phyloP scores from a whole-genome alignment of 1,140 invertebrate genomes.

The Helicoverpa zea region DNA sequence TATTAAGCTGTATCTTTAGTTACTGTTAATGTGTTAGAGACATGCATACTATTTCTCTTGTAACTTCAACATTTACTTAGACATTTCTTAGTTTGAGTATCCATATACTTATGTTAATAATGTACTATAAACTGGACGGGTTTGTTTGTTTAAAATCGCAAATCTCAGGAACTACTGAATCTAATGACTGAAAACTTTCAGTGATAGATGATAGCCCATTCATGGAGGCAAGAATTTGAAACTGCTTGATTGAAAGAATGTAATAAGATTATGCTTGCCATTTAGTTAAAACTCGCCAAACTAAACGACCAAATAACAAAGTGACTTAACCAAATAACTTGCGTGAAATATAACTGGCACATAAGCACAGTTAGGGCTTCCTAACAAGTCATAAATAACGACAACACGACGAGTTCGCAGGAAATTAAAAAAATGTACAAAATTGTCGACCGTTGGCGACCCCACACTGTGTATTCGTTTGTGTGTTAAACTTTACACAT shows the following conservation, averaged over 20 bases:
- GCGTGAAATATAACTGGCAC: conserved; percentile 5
- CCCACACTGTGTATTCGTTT: background rate
- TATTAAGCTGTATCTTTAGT: conserved; percentile 12
- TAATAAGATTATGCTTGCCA: background rate
- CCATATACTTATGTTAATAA: background rate
- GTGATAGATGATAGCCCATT: no score
- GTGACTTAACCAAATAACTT: conserved; percentile 13
- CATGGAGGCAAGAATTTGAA: no score
- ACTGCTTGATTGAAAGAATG: no score
- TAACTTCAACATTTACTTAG: background rate
- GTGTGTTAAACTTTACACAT: conserved; percentile 10
- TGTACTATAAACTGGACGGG: no score
- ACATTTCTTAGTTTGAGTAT: background rate
- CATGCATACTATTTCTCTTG: conserved; percentile 17
- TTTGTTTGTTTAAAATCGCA: background rate
- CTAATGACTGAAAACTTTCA: no score
- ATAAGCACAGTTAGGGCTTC: conserved; percentile 10
- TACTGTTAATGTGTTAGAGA: conserved; percentile 24
- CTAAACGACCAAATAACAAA: background rate
- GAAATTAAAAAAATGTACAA: conserved; percentile 38
- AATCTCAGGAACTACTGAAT: no score
- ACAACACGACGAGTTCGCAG: conserved; percentile 37
- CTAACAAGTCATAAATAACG: conserved; percentile 48
- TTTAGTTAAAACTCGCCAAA: background rate
- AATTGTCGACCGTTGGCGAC: conserved; percentile 35